Conservation (phyloP, 2,113 vertebrate genomes). For the Panthera leo region DNA sequence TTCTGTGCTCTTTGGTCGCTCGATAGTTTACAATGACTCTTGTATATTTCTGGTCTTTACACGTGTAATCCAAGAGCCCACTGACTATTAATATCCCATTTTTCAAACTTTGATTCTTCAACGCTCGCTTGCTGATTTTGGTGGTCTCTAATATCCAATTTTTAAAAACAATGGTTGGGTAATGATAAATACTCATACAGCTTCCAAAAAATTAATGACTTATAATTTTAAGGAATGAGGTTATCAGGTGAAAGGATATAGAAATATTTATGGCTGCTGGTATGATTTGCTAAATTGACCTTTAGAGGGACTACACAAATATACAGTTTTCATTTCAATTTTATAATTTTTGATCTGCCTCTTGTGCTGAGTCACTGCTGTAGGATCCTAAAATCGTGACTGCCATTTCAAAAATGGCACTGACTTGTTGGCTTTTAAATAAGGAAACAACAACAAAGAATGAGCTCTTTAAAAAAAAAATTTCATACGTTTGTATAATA, state of each 20-base stretch:
- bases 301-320: background rate
- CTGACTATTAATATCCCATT: background rate
- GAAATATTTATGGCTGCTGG: constrained; percentile 6
- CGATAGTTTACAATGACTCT: background rate
- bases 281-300: background rate
- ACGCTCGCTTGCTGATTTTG: background rate
- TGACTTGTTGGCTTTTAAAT: constrained; percentile 28
- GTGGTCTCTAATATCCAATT: constrained; percentile 8
- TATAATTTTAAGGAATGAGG: background rate
- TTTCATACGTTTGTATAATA: background rate
- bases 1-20: background rate
- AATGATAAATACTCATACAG: background rate
- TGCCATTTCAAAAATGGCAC: background rate
- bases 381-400: background rate
- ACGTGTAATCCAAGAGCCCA: background rate
- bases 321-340: constrained; percentile 10
- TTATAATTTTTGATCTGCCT: background rate
- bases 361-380: background rate
- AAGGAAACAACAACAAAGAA: background rate
- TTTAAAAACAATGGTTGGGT: background rate
- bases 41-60: background rate
- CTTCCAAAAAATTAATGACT: background rate
- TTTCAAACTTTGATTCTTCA: background rate
- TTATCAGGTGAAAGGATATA: background rate
- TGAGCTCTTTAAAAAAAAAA: background rate